Evolutionary conservation across 2,888 invertebrate genomes (phyloP).

Genomic region (Autographa gamma): DNA sequence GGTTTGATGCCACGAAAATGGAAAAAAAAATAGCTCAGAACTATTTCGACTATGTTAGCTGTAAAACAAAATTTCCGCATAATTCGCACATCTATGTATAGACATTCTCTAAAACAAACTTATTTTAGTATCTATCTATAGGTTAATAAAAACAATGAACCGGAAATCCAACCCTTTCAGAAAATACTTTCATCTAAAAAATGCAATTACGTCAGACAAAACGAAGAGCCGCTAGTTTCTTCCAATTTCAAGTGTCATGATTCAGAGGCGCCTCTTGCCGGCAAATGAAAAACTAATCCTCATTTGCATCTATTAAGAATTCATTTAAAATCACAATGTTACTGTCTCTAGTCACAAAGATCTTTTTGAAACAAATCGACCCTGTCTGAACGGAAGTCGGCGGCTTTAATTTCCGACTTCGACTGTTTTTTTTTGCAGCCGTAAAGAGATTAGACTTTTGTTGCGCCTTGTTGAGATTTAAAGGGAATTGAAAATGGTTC

Average conservation of each 20-base stretch:
- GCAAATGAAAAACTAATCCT: slow-evolving; percentile 56
- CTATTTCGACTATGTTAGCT: too few species aligned
- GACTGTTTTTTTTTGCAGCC: slow-evolving; percentile 59
- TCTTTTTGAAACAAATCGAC: slow-evolving; percentile 70
- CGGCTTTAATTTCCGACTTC: slow-evolving; percentile 73
- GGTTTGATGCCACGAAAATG: too few species aligned
- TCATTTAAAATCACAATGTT: slow-evolving; percentile 69
- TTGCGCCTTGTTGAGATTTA: slow-evolving; percentile 47
- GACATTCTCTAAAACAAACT: too few species aligned
- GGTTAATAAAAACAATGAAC: neutral
- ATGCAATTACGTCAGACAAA: slow-evolving; percentile 15
- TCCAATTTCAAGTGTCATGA: slow-evolving; percentile 41
- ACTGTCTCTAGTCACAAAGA: slow-evolving; percentile 40
- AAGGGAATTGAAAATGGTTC: slow-evolving; percentile 29
- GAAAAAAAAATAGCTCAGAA: too few species aligned
- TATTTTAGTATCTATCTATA: too few species aligned
- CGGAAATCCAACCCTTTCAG: neutral
- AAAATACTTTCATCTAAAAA: neutral
- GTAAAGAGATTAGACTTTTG: slow-evolving; percentile 59
- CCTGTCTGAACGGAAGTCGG: slow-evolving; percentile 64
- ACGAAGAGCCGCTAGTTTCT: slow-evolving; percentile 36
- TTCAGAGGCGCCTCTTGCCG: slow-evolving; percentile 40
- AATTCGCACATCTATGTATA: too few species aligned
- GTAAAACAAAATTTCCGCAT: too few species aligned
- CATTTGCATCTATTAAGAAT: slow-evolving; percentile 61